These are phyloP conservation scores for Scaptomyza caliginosa DNA, from an alignment of 2,888 invertebrate species.

Conservation along the genomic window DNA sequence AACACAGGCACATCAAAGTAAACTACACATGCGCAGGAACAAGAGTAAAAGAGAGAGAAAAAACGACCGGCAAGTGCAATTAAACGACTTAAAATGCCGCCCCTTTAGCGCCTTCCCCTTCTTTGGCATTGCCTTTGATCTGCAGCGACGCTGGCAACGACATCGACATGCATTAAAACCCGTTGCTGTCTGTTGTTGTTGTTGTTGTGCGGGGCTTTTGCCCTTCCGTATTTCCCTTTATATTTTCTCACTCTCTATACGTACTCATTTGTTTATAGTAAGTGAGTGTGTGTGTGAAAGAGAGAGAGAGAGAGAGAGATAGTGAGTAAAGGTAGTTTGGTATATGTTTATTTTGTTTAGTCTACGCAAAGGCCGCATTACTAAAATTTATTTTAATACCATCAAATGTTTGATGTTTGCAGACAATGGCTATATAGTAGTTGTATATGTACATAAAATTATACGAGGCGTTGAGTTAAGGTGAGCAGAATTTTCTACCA, in stretches of 20 bases:
- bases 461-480: conserved; percentile 70
- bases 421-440: conserved; percentile 22
- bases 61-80: conserved; percentile 74
- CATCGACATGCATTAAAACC: conserved; percentile 69
- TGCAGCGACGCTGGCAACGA: conserved; percentile 67
- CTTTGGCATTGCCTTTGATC: conserved; percentile 61
- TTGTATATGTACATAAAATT: conserved; percentile 51
- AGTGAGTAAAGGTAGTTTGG: conserved; percentile 31
- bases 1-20: conserved; percentile 56
- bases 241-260: conserved; percentile 12
- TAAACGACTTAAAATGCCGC: conserved; percentile 57
- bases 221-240: conserved; percentile 60
- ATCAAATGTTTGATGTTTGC: conserved; percentile 71
- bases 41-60: conserved; percentile 12
- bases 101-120: conserved; percentile 5
- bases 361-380: conserved; percentile 74
- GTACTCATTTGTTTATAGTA: conserved; percentile 61
- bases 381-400: conserved; percentile 74
- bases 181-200: conserved; percentile 44
- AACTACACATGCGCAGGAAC: conserved; percentile 48
- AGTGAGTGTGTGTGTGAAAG: conserved; percentile 18
- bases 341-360: conserved; percentile 74
- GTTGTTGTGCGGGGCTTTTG: conserved; percentile 27
- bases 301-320: conserved; percentile 39
- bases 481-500: conserved; percentile 44